These are phyloP conservation scores for Apteryx mantelli DNA, from an alignment of 2,113 vertebrate genomes.

Conservation along the genomic window DNA sequence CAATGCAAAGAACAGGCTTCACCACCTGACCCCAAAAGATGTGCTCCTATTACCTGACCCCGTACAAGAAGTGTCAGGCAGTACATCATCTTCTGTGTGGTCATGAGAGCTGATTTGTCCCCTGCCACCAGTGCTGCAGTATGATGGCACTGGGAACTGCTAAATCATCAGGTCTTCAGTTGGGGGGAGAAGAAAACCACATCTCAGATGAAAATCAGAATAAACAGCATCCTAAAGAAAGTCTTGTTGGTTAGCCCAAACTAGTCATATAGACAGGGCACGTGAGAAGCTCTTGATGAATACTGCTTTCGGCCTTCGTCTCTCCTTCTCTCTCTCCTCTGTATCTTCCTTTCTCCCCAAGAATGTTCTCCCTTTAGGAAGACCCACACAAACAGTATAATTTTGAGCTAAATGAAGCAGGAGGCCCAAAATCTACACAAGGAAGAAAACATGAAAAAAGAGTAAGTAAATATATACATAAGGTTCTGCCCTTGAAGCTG, in stretches of 20 bases:
- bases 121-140: no score
- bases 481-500: not conserved
- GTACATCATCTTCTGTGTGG: not conserved
- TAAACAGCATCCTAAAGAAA: not conserved
- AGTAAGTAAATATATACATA: not conserved
- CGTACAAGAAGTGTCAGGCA: not conserved
- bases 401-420: not conserved
- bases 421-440: not conserved
- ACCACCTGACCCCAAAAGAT: not conserved
- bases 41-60: not conserved
- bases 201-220: not conserved
- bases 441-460: not conserved
- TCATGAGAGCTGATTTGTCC: not conserved
- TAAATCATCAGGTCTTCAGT: not conserved
- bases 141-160: not conserved
- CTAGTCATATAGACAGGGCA: not conserved
- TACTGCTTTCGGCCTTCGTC: not conserved
- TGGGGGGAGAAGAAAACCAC: not conserved
- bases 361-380: not conserved
- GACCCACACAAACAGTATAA: not conserved
- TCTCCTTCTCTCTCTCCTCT: not conserved
- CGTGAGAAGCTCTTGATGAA: not conserved
- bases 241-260: not conserved
- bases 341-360: not conserved
- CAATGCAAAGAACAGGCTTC: not conserved